Base-by-base conservation (phyloP, 2,888 invertebrate species). In the Agonum fuliginosum region DNA sequence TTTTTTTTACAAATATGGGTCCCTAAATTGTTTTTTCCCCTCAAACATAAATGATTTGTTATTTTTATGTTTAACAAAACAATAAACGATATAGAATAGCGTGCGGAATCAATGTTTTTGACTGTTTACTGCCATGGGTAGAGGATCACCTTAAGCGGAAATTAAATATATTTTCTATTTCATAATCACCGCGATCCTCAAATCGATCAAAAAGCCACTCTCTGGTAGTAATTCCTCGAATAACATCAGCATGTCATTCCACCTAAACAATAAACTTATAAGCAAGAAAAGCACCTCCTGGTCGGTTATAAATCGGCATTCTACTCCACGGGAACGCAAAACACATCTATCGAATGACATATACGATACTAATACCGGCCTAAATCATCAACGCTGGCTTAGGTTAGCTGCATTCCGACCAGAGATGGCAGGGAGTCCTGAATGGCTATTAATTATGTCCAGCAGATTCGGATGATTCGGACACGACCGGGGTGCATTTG, bases 301-400 rank as follows among this genome's bases (percentile, higher is more conserved):
- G 58, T 3, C 27, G 58, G 58, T 62, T 62, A 62, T 62, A 62
- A 30, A 62, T 72, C 72, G 58, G 37, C 24, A 43, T 30, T 34
- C 24, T 24, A n/a, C 54, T 54, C 62, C 22, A 43, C 74, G 48
- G 30, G 74, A 71, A 30, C 54, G 73, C 74, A 74, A 76, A 76
- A 76, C 75, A 76, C 67, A 76, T 76, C 75, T 51, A 76, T 76
- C 51, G 75, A 76, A 76, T 76, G 75, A 76, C 75, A 76, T 67
- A 76, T 76, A 67, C 75, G 75, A 76, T 67, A 48, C 75, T 76
- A 76, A 76, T 76, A 76, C 46, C 67, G 14, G 43, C 75, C 46
- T 76, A 76, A 76, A 76, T 76, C 75, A 76, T 76, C 46, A 17
- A 5, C 22, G 34, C 19, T 65, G 41, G 19, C 67, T 14, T n/a